These are phyloP conservation scores for Calameuta pallipes DNA, from an alignment of 2,888 invertebrate species.

Conservation along the genomic window DNA sequence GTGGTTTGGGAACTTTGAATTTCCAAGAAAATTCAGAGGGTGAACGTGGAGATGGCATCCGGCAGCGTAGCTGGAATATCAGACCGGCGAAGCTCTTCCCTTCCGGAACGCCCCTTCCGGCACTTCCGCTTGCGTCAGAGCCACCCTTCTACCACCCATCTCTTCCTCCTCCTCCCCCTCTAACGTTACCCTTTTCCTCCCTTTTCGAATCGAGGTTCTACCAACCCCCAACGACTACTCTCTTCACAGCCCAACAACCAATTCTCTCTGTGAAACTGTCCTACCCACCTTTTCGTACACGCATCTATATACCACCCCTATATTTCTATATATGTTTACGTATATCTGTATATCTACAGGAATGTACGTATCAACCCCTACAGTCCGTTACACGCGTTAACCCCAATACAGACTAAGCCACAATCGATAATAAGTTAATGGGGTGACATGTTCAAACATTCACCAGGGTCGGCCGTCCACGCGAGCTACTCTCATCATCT, in stretches of 20 bases:
- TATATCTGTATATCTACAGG: not conserved
- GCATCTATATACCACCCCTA: not conserved
- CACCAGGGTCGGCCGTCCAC: slow-evolving; percentile 4
- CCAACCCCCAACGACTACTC: not conserved
- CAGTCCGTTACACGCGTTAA: not conserved
- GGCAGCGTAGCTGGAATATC: slow-evolving; percentile 16
- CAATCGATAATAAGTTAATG: slow-evolving; percentile 49
- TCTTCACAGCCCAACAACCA: not conserved
- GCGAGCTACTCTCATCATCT: not conserved
- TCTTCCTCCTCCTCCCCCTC: not conserved
- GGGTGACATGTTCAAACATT: slow-evolving; percentile 36
- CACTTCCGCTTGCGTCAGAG: slow-evolving; percentile 30
- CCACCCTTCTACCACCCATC: slow-evolving; percentile 12
- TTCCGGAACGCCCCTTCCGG: slow-evolving; percentile 23
- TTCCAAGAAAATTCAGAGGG: not conserved
- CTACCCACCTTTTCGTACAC: not conserved
- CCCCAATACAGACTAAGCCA: slow-evolving; percentile 20
- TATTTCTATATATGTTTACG: not conserved
- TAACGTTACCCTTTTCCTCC: slow-evolving; percentile 13
- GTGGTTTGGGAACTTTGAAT: not conserved
- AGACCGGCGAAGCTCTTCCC: slow-evolving; percentile 10
- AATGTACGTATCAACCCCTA: slow-evolving; percentile 22
- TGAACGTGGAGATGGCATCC: not conserved
- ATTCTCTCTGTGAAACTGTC: not conserved
- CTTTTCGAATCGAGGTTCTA: slow-evolving; percentile 1